phyloP scores from a whole-genome alignment of 2,888 invertebrate genomes.

The Meghimatium bilineatum region DNA sequence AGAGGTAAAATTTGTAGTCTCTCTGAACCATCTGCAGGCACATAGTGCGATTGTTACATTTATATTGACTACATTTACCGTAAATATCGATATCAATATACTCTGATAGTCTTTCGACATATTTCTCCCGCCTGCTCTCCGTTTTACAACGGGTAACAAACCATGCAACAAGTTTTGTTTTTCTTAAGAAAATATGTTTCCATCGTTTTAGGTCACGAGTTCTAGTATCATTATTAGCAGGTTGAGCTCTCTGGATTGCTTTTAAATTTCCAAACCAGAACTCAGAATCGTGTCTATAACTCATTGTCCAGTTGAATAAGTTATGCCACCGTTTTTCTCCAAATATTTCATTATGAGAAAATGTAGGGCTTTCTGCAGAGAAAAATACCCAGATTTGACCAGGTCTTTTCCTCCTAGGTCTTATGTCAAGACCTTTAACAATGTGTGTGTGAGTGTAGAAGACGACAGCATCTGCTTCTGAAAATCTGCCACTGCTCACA shows the following conservation, averaged over 20 bases:
- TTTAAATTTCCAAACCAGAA: conserved; percentile 47
- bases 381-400: conserved; percentile 51
- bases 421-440: neutral
- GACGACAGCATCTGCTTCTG: conserved; percentile 44
- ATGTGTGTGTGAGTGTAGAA: conserved; percentile 32
- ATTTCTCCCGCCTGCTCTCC: conserved; percentile 52
- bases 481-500: neutral
- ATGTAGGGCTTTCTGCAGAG: conserved; percentile 47
- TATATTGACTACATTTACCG: conserved; percentile 55
- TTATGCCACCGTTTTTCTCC: conserved; percentile 9
- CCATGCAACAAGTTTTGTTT: conserved; percentile 57
- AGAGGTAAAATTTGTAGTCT: conserved; percentile 53
- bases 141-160: conserved; percentile 60
- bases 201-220: neutral
- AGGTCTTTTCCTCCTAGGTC: neutral
- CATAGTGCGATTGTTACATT: conserved; percentile 6
- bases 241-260: neutral
- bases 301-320: conserved; percentile 52
- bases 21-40: conserved; percentile 16
- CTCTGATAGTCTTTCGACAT: conserved; percentile 53
- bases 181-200: conserved; percentile 36
- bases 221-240: neutral
- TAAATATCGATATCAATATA: conserved; percentile 57
- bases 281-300: conserved; percentile 49
- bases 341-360: conserved; percentile 20